phyloP scores from a whole-genome alignment of 2,888 invertebrate species.

The Cryptocephalus moraei region DNA sequence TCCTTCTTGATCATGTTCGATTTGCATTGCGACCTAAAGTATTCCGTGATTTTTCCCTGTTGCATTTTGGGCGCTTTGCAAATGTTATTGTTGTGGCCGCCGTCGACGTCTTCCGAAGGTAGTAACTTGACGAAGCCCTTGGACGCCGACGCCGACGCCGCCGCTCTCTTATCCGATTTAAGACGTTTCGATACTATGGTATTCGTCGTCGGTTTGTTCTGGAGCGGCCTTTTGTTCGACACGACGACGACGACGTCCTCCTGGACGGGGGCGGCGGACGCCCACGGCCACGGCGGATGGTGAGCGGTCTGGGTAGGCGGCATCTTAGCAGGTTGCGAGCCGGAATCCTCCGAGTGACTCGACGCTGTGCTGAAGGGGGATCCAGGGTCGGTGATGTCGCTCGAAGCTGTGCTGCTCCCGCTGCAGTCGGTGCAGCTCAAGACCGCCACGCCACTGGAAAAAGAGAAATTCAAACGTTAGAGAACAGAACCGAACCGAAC shows the following conservation, averaged over 20 bases:
- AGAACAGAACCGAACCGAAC: too few relatives aligned
- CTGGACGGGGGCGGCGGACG: conserved; percentile 20
- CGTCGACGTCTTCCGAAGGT: conserved; percentile 13
- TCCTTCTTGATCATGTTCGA: conserved; percentile 36
- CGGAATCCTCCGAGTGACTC: conserved; percentile 37
- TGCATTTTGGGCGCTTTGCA: conserved; percentile 28
- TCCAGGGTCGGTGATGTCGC: conserved; percentile 79
- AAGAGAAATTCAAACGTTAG: conserved; percentile 4
- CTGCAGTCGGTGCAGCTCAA: conserved; percentile 65
- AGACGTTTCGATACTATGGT: conserved; percentile 20
- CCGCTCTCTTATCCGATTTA: conserved; percentile 13
- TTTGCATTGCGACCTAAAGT: conserved; percentile 69
- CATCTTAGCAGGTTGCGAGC: conserved; percentile 30
- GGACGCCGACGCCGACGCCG: conserved; percentile 6
- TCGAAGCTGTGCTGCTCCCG: conserved; percentile 46
- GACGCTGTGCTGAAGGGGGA: conserved; percentile 70
- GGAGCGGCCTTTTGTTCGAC: conserved; percentile 18
- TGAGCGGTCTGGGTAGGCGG: conserved; percentile 30
- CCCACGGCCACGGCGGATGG: conserved; percentile 29
- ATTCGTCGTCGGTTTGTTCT: conserved; percentile 23
- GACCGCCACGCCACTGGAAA: conserved; percentile 74
- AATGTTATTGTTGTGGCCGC: conserved; percentile 8
- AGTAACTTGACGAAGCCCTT: conserved; percentile 13
- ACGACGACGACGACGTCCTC: conserved; percentile 15
- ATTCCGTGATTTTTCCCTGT: conserved; percentile 77